phyloP scores from a whole-genome alignment of 1,140 invertebrate species.

The Caenorhabditis tropicalis region DNA sequence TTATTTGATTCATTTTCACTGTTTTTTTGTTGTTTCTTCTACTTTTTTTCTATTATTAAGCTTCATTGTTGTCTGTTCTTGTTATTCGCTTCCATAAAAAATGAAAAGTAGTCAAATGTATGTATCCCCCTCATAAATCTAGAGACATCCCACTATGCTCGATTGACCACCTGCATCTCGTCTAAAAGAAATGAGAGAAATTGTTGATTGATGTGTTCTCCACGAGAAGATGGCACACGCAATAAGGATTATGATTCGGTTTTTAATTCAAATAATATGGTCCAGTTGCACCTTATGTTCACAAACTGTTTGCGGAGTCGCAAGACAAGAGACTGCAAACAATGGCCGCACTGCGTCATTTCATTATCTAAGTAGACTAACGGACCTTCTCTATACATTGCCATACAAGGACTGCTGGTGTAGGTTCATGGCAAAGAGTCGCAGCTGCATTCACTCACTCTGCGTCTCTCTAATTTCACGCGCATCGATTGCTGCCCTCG shows the following conservation, averaged over 20 bases:
- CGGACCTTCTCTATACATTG: background rate
- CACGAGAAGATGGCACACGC: background rate
- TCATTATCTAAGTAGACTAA: background rate
- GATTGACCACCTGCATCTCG: background rate
- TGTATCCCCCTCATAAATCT: background rate
- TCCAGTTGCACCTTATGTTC: slow-evolving; percentile 10
- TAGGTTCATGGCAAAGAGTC: background rate
- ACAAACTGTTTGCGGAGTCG: background rate
- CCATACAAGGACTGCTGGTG: background rate
- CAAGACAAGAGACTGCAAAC: slow-evolving; percentile 15
- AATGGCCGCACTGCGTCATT: background rate
- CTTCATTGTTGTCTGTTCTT: slow-evolving; percentile 45
- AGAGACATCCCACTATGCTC: background rate
- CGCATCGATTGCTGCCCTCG: slow-evolving; percentile 1
- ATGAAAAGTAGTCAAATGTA: background rate
- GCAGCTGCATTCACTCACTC: background rate
- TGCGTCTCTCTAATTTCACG: background rate
- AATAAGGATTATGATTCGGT: background rate
- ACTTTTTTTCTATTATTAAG: slow-evolving; percentile 44
- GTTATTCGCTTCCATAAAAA: background rate
- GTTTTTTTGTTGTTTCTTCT: slow-evolving; percentile 72
- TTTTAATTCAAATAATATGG: background rate
- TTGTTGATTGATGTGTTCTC: background rate
- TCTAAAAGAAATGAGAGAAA: background rate
- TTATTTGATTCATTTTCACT: slow-evolving; percentile 73